Conservation (phyloP, 2,888 invertebrate genomes). For the Phoronis australis region DNA sequence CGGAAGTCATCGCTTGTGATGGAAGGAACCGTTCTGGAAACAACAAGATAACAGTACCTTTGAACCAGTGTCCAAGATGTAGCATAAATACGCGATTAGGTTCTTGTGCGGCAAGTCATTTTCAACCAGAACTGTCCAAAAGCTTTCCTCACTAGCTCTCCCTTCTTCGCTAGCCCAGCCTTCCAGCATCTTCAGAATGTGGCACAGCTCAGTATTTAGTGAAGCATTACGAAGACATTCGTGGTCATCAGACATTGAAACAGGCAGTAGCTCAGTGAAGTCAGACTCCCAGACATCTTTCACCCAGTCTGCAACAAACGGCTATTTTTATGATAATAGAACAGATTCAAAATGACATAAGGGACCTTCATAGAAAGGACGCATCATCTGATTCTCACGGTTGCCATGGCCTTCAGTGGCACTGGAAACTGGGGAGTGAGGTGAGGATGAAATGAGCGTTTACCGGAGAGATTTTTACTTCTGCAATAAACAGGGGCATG, state of each 20-base stretch:
- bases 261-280: slow-evolving; percentile 57
- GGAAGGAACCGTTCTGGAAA: too few species aligned
- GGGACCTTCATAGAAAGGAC: slow-evolving; percentile 27
- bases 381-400: too few species aligned
- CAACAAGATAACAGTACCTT: too few species aligned
- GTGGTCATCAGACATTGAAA: slow-evolving; percentile 55
- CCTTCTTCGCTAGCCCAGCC: background rate
- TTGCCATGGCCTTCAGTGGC: too few species aligned
- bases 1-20: too few species aligned
- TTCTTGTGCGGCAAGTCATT: slow-evolving; percentile 39
- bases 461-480: too few species aligned
- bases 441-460: too few species aligned
- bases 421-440: too few species aligned
- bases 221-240: slow-evolving; percentile 45
- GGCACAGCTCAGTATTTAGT: slow-evolving; percentile 11
- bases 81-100: slow-evolving; percentile 56
- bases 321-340: too few species aligned
- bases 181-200: slow-evolving; percentile 11
- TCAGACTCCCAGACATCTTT: slow-evolving; percentile 59
- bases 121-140: slow-evolving; percentile 44
- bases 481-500: too few species aligned
- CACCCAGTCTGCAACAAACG: slow-evolving; percentile 58
- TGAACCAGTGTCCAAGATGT: slow-evolving; percentile 58
- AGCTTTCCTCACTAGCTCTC: slow-evolving; percentile 17
- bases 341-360: slow-evolving; percentile 16